Evolutionary conservation across 2,888 invertebrate species (phyloP), one percentile per base, ranked within the genome.

Genomic region (Euphydryas editha): DNA sequence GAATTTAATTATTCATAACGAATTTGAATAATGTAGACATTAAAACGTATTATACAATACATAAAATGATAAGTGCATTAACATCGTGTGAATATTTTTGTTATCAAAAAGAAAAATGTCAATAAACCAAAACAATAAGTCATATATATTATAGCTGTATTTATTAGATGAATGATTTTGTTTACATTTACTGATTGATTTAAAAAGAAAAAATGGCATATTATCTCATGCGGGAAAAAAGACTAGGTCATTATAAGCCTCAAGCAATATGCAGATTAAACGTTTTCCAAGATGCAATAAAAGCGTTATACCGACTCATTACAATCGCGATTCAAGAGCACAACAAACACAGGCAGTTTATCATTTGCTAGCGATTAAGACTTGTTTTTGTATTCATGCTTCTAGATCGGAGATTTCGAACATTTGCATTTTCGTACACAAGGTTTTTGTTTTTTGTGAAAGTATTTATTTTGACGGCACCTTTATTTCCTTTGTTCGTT

Each of bases 381-480:
- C 44, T 36, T 18, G 36, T 17, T 60, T 67, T 67, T 65, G 65
- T 59, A 64, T 62, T 55, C 60, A 46, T 58, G 63, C 58, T 71
- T 71, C 58, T 62, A 61, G 71, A 67, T 70, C 70, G 69, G 65
- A 64, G 55, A 59, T 56, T 67, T 62, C 65, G 64, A 66, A 68
- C 49, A 68, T 72, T 72, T 68, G 66, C 67, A 60, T 70, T 60
- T 70, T 42, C 47, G 42, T 60, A 44, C 44, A 44, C 11, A 51
- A 67, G 60, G 65, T 69, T 57, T n/a, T n/a, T n/a, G n/a, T 67
- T 67, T 69, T 65, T 64, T 63, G 72, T 66, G 72, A 71, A 71
- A 72, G 71, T 71, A 63, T 59, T 68, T 62, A 21, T 63, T 60
- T 37, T 57, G 42, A 55, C 21, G n/a, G 24, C 24, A 20, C 47